Evolutionary conservation across 2,113 vertebrate genomes (phyloP).

Genomic region (Colistium nudipinnis): DNA sequence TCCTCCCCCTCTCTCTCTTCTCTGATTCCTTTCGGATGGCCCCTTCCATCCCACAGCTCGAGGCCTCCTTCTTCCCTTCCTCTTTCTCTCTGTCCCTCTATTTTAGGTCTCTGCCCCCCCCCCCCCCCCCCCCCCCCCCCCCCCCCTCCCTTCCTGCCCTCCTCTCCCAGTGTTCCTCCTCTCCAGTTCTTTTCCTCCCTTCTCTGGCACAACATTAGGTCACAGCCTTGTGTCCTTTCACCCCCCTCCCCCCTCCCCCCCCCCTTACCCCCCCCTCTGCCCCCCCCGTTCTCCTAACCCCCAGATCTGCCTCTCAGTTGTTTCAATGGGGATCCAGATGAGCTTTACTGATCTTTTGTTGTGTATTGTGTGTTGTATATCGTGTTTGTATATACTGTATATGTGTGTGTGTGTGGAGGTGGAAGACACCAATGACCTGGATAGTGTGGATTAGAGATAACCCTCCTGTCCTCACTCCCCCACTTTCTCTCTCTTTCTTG

Average conservation of each 20-base stretch:
- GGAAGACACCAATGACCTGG: conserved; percentile 48
- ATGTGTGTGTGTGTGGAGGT: not conserved
- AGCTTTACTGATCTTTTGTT: conserved; percentile 13
- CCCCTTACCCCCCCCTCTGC: conserved; percentile 21
- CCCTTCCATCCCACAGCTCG: conserved; percentile 37
- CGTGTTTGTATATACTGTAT: not conserved
- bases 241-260: conserved; percentile 40
- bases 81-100: conserved; percentile 60
- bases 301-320: conserved; percentile 13
- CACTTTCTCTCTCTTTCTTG: not conserved
- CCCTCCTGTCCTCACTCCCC: not conserved
- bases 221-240: conserved; percentile 64
- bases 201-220: conserved; percentile 70
- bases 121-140: not conserved
- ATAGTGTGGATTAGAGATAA: conserved; percentile 54
- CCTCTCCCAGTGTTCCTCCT: conserved; percentile 53
- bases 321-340: conserved; percentile 28
- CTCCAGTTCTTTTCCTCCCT: conserved; percentile 55
- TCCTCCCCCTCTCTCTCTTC: conserved; percentile 22
- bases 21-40: too few relatives aligned
- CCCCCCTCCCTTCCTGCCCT: conserved; percentile 53
- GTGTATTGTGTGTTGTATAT: not conserved
- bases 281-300: conserved; percentile 19
- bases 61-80: conserved; percentile 48
- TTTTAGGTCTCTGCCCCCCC: conserved; percentile 40